Percentiles rank a stretch among this genome's conserved stretches.
Conservation (phyloP, 2,888 invertebrate genomes). For the Tetanocera ferruginea region DNA sequence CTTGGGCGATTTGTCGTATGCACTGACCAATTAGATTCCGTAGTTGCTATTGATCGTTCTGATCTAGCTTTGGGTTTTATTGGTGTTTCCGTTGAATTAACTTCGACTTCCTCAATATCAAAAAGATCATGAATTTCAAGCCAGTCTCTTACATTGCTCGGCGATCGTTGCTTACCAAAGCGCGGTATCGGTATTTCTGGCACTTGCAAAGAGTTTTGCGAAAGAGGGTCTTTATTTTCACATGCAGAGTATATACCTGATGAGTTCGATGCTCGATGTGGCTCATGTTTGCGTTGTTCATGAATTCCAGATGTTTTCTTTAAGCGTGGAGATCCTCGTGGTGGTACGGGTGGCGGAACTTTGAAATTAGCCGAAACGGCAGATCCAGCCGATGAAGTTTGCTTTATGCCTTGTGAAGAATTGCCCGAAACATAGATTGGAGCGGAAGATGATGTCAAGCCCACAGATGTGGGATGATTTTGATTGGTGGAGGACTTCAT, state of each 20-base stretch:
- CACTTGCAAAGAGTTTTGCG: slow-evolving; percentile 51
- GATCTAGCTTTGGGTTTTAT: not conserved
- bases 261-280: slow-evolving; percentile 51
- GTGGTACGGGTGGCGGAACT: slow-evolving; percentile 90
- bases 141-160: slow-evolving; percentile 69
- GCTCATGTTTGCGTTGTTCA: slow-evolving; percentile 41
- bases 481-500: slow-evolving; percentile 67
- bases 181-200: slow-evolving; percentile 59
- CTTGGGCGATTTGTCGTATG: slow-evolving; percentile 56
- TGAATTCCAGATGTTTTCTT: slow-evolving; percentile 52
- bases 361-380: slow-evolving; percentile 76
- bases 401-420: not conserved
- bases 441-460: slow-evolving; percentile 76
- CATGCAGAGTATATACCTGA: slow-evolving; percentile 57
- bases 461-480: slow-evolving; percentile 70
- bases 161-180: slow-evolving; percentile 67
- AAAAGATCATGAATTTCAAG: slow-evolving; percentile 66
- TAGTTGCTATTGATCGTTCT: slow-evolving; percentile 31
- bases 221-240: slow-evolving; percentile 39
- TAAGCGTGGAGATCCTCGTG: slow-evolving; percentile 82
- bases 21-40: slow-evolving; percentile 50
- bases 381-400: slow-evolving; percentile 77
- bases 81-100: slow-evolving; percentile 18
- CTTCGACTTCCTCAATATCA: slow-evolving; percentile 47
- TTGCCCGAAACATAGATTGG: not conserved